A percentile compares a stretch with the other conserved stretches of the same genome.
Conservation (phyloP, 2,797 vertebrate species). For the Acipenser ruthenus region DNA sequence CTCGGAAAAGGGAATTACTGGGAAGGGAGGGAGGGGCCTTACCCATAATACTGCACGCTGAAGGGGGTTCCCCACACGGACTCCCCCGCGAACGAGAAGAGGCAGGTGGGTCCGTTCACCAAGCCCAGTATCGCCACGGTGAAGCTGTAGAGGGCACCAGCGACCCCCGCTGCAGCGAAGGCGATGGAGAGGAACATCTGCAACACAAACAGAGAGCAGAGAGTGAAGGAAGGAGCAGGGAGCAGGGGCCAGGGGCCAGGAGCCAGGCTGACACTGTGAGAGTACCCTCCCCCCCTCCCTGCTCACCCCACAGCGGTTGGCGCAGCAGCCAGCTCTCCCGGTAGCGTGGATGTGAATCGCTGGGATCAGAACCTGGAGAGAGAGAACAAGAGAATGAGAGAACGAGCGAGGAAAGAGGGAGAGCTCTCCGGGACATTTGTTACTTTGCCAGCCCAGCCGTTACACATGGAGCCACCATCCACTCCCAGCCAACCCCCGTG, state of each 20-base stretch:
- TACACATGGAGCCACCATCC: neutral
- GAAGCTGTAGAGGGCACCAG: constrained; percentile 57
- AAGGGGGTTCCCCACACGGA: constrained; percentile 37
- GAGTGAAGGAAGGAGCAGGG: neutral
- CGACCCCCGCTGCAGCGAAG: constrained; percentile 58
- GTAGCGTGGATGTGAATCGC: constrained; percentile 66
- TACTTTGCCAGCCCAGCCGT: neutral
- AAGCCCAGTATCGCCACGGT: constrained; percentile 48
- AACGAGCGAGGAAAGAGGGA: no score
- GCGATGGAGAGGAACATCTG: constrained; percentile 73
- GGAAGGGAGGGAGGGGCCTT: neutral
- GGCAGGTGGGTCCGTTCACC: constrained; percentile 60
- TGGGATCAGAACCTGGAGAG: constrained; percentile 60
- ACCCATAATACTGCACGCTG: constrained; percentile 36
- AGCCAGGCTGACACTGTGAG: no score
- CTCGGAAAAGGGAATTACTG: no score
- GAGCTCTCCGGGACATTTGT: no score
- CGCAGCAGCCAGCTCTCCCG: constrained; percentile 59
- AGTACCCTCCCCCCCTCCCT: neutral
- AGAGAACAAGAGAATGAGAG: neutral
- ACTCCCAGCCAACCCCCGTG: neutral
- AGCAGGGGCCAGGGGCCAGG: neutral
- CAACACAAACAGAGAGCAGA: constrained; percentile 5
- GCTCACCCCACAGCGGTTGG: constrained; percentile 75
- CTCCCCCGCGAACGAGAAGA: fast-evolving